Evolutionary conservation across 2,888 invertebrate genomes (phyloP), one percentile per base, ranked within the genome.

Genomic region (Trichopoda pennipes): DNA sequence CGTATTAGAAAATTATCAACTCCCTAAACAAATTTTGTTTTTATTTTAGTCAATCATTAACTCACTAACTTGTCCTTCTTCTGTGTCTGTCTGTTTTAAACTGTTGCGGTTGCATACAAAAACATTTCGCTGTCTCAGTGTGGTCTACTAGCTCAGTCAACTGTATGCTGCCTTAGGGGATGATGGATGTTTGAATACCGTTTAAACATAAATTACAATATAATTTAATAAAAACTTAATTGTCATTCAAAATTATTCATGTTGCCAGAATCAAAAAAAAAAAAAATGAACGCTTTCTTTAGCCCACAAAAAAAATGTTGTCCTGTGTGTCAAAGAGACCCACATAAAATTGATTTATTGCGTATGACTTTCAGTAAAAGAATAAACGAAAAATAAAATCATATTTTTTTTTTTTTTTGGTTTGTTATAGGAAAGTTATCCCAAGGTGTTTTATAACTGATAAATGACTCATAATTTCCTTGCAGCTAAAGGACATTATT

Each of bases 71-170:
- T 7, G 19, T 35, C 6, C 64, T 47, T 23, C 56, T 55, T 17
- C 55, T 32, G n/a, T 16, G 2, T 28, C 32, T 21, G 7, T 55
- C 35, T 44, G 56, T 6, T 55, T 55, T 61, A 81, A 81, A 78
- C 70, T 66, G 78, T 51, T 78, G 78, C 70, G 78, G 74, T 70
- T 70, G 35, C 58, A n/a, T n/a, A n/a, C n/a, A 55, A 64, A 17
- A 17, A 21, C n/a, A 16, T 38, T 28, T n/a, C 38, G 35, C 32
- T 23, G 49, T 23, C 53, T 53, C 51, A 51, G 63, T 63, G 68
- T 44, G 70, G 73, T 64, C 58, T 49, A 35, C 44, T 21, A 44
- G 14, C 47, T 23, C n/a, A 42, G 64, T 42, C 81, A 78, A 74
- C 53, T 75, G 74, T 42, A 32, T 28, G n/a, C 4, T 75, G 49